Percentiles rank a stretch among this genome's conserved stretches.
Conservation (phyloP, 2,113 vertebrate genomes). For the Zeus faber region DNA sequence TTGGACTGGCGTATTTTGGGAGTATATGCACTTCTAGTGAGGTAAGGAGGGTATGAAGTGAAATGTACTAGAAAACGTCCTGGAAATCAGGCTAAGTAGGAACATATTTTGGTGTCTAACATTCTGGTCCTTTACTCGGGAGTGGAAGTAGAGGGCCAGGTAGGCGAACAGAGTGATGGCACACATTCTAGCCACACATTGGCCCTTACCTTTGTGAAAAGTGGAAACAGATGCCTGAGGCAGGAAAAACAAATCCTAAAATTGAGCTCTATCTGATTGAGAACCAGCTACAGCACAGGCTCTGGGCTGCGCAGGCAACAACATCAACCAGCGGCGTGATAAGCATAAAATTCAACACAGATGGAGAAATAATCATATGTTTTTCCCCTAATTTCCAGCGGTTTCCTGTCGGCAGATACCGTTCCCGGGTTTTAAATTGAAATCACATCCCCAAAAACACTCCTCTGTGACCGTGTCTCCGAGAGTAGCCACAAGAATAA, state of each 20-base stretch:
- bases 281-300: constrained; percentile 37
- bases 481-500: too few species aligned
- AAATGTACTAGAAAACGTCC: too few species aligned
- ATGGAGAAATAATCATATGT: constrained; percentile 65
- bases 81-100: too few species aligned
- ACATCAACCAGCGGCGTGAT: constrained; percentile 51
- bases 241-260: constrained; percentile 69
- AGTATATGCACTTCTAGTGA: too few species aligned
- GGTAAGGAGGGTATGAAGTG: too few species aligned
- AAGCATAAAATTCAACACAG: constrained; percentile 66
- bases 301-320: constrained; percentile 46
- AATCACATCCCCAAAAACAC: neutral
- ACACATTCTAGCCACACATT: constrained; percentile 57
- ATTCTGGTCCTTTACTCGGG: constrained; percentile 6
- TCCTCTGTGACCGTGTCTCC: too few species aligned
- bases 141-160: too few species aligned
- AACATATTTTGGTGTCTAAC: constrained; percentile 12
- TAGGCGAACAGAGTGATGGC: constrained; percentile 43
- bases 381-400: constrained; percentile 52
- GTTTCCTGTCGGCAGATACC: constrained; percentile 61
- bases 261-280: constrained; percentile 67
- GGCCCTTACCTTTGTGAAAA: constrained; percentile 53
- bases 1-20: too few species aligned
- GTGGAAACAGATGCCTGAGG: constrained; percentile 71
- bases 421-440: constrained; percentile 26